Evolutionary conservation across 1,140 invertebrate species (phyloP).

Genomic region (Drosophila hydei): DNA sequence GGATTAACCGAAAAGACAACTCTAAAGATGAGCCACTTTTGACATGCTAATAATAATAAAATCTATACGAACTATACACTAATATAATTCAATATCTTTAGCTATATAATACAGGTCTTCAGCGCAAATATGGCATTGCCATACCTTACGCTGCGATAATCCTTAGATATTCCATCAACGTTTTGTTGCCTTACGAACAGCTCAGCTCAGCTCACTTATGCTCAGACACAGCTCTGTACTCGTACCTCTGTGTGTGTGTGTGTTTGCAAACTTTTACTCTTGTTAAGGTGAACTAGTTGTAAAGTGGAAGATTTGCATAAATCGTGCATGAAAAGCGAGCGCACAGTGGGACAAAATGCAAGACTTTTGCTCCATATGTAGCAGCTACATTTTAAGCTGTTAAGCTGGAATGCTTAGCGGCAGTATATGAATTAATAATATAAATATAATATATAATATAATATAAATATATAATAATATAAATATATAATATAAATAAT

Average conservation of each 20-base stretch:
- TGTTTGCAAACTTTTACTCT: slow-evolving; percentile 75
- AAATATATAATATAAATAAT: no score
- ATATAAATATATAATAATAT: no score
- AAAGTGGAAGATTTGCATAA: slow-evolving; percentile 75
- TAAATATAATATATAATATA: no score
- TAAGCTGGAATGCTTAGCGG: no score
- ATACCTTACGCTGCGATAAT: not conserved
- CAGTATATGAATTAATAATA: no score
- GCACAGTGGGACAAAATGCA: slow-evolving; percentile 26
- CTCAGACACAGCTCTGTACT: no score
- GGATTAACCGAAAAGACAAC: not conserved
- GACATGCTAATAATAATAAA: not conserved
- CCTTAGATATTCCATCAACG: slow-evolving; percentile 3
- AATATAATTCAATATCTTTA: no score
- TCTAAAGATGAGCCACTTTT: not conserved
- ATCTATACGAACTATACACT: no score
- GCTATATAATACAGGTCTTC: not conserved
- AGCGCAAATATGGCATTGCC: no score
- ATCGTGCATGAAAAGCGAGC: slow-evolving; percentile 50
- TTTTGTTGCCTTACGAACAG: no score
- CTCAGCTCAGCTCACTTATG: not conserved
- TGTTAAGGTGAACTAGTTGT: slow-evolving; percentile 75
- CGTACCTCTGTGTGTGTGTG: slow-evolving; percentile 29
- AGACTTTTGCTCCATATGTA: not conserved
- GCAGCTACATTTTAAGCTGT: no score